phyloP scores from a whole-genome alignment of 1,140 invertebrate species.

The Dreissena rostriformis region DNA sequence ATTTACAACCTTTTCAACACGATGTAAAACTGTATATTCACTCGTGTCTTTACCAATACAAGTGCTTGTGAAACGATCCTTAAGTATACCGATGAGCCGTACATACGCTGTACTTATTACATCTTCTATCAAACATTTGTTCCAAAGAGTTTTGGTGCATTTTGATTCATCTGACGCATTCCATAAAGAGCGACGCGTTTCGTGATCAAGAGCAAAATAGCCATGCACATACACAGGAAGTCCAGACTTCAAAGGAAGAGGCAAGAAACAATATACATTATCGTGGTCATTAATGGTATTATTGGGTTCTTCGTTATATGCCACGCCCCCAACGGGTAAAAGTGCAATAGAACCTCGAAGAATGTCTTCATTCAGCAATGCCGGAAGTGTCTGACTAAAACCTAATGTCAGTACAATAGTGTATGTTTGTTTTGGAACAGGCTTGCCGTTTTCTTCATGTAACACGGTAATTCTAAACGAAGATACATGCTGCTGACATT shows the following conservation, averaged over 20 bases:
- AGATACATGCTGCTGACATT: too few species aligned
- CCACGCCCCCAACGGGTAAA: constrained; percentile 74
- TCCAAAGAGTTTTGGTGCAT: constrained; percentile 22
- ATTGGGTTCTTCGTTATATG: constrained; percentile 18
- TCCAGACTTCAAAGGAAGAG: constrained; percentile 71
- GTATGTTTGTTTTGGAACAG: neutral
- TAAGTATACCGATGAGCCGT: neutral
- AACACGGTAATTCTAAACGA: too few species aligned
- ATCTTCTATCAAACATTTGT: neutral
- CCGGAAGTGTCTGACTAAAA: neutral
- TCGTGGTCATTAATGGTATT: neutral
- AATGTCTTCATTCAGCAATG: neutral
- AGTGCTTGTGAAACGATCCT: neutral
- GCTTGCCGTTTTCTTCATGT: too few species aligned
- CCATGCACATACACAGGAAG: constrained; percentile 78
- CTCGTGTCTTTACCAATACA: too few species aligned
- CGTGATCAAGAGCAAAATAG: constrained; percentile 76
- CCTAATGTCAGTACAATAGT: neutral
- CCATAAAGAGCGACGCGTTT: constrained; percentile 74
- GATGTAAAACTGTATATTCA: neutral
- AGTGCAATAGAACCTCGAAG: constrained; percentile 45
- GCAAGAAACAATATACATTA: constrained; percentile 75
- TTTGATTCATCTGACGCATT: constrained; percentile 46
- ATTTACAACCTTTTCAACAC: neutral
- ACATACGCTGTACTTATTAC: constrained; percentile 17